A percentile compares a stretch with the other conserved stretches of the same genome.
Evolutionary conservation across 1,140 invertebrate species (phyloP).

Genomic region (Pseudoatta argentina): DNA sequence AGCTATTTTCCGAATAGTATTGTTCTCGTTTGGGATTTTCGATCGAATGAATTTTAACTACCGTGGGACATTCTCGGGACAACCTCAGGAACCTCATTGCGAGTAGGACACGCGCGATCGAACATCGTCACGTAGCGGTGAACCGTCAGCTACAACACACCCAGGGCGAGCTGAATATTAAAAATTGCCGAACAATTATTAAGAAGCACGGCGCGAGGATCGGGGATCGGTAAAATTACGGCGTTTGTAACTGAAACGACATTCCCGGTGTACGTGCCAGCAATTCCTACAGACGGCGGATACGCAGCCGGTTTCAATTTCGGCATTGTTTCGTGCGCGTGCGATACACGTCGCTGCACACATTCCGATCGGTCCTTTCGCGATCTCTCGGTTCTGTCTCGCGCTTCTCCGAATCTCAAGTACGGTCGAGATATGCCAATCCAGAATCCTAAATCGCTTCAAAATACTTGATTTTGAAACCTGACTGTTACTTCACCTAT

Average conservation of each 20-base stretch:
- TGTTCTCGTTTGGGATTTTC: neutral
- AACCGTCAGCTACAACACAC: neutral
- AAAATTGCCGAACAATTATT: slow-evolving; percentile 31
- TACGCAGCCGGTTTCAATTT: slow-evolving; percentile 46
- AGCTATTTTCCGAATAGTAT: neutral
- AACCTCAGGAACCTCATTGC: neutral
- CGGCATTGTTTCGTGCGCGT: slow-evolving; percentile 48
- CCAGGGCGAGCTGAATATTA: slow-evolving; percentile 66
- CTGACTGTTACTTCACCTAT: neutral
- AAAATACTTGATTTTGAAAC: neutral
- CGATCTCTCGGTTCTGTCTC: slow-evolving; percentile 3
- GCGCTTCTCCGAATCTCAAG: neutral
- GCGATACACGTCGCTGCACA: too few species aligned
- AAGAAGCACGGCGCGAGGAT: neutral
- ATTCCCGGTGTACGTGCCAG: slow-evolving; percentile 62
- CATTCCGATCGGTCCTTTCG: slow-evolving; percentile 16
- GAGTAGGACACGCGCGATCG: slow-evolving; percentile 14
- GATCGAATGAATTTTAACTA: neutral
- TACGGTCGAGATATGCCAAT: slow-evolving; percentile 14
- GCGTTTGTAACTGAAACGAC: slow-evolving; percentile 53
- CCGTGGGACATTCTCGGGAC: neutral
- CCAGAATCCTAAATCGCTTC: neutral
- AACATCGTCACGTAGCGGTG: slow-evolving; percentile 27
- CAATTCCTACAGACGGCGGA: slow-evolving; percentile 46
- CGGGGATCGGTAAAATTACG: slow-evolving; percentile 21